Evolutionary conservation across 2,113 vertebrate species (phyloP).

Genomic region (Hepsetus odoe): DNA sequence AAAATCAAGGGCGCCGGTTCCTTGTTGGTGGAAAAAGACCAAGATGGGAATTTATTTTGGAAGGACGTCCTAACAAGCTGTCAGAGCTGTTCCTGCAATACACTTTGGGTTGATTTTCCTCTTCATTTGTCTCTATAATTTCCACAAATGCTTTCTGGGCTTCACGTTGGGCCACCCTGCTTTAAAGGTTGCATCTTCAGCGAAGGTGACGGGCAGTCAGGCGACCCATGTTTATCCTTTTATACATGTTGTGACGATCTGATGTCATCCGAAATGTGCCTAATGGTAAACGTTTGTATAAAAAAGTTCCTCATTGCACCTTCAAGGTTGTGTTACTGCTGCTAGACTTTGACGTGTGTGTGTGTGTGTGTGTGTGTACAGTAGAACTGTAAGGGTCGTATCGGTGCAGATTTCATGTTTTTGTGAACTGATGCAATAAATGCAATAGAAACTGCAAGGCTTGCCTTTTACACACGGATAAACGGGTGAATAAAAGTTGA

Average conservation of each 20-base stretch:
- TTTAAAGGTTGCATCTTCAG: too few relatives aligned
- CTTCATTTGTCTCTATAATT: too few relatives aligned
- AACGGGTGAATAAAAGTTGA: too few relatives aligned
- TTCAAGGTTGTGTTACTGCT: background rate
- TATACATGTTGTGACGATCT: background rate
- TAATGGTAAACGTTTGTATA: background rate
- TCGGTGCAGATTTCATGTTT: background rate
- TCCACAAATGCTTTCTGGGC: too few relatives aligned
- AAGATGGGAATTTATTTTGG: too few relatives aligned
- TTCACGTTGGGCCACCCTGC: too few relatives aligned
- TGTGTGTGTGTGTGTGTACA: conserved; percentile 5
- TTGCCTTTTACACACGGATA: background rate
- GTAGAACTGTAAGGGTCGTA: background rate
- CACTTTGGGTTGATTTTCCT: too few relatives aligned
- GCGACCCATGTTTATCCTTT: background rate
- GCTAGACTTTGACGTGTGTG: background rate
- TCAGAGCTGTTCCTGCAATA: too few relatives aligned
- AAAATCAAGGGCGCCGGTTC: too few relatives aligned
- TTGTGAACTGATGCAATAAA: conserved; percentile 4
- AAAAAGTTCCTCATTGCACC: background rate
- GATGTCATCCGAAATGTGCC: background rate
- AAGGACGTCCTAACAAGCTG: too few relatives aligned
- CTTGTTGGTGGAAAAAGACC: too few relatives aligned
- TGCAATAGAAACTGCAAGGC: background rate
- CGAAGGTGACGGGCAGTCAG: too few relatives aligned